These are phyloP conservation scores for Schizotus pectinicornis DNA, from an alignment of 2,888 invertebrate species.

Conservation along the genomic window DNA sequence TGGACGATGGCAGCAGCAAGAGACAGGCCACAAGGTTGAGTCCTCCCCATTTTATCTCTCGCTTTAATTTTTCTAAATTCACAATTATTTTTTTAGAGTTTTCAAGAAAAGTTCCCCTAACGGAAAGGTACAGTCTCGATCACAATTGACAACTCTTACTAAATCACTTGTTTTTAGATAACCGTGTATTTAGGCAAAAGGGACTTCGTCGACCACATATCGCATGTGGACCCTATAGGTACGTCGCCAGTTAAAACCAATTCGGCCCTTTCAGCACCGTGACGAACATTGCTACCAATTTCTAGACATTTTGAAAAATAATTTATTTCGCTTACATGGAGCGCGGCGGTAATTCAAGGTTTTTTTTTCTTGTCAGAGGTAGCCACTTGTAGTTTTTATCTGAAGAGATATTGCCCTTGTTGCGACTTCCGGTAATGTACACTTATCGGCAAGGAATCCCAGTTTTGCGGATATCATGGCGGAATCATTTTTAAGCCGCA, in stretches of 20 bases:
- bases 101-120: slow-evolving; percentile 98
- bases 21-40: slow-evolving; percentile 71
- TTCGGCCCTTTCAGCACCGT: too few species aligned
- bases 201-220: slow-evolving; percentile 91
- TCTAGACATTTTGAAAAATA: too few species aligned
- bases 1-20: slow-evolving; percentile 78
- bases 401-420: too few species aligned
- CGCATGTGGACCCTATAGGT: slow-evolving; percentile 92
- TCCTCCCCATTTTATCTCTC: neutral
- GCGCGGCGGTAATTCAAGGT: too few species aligned
- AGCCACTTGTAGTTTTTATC: too few species aligned
- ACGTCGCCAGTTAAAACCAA: slow-evolving; percentile 47
- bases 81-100: slow-evolving; percentile 68
- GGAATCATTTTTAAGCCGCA: too few species aligned
- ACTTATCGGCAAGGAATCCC: too few species aligned
- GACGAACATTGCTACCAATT: too few species aligned
- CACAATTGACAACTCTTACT: neutral
- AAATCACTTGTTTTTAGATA: slow-evolving; percentile 63
- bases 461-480: too few species aligned
- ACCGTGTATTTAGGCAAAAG: slow-evolving; percentile 91
- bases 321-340: too few species aligned
- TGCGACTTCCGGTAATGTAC: too few species aligned
- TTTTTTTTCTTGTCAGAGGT: too few species aligned
- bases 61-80: neutral
- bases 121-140: slow-evolving; percentile 74